These are phyloP conservation scores for Solen grandis DNA, from an alignment of 1,140 invertebrate species.

Conservation along the genomic window DNA sequence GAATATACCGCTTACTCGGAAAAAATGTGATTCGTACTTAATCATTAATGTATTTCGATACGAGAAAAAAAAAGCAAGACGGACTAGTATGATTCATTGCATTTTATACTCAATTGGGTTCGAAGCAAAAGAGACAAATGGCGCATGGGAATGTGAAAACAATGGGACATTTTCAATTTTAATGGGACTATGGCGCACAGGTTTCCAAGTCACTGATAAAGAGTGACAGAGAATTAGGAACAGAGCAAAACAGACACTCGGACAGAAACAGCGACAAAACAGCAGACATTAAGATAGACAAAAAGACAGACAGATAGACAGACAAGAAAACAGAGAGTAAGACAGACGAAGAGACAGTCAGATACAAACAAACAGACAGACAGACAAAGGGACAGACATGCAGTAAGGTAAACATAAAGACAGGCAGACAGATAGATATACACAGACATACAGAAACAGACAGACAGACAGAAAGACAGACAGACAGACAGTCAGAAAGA, in stretches of 20 bases:
- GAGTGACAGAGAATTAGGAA: neutral
- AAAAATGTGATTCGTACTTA: too few relatives aligned
- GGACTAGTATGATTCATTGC: too few relatives aligned
- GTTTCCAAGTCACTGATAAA: too few relatives aligned
- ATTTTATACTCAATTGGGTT: too few relatives aligned
- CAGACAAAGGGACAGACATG: slow-evolving; percentile 38
- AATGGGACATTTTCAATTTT: too few relatives aligned
- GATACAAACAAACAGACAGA: neutral
- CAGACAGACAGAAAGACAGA: slow-evolving; percentile 55
- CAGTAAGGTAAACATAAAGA: slow-evolving; percentile 53
- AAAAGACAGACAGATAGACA: slow-evolving; percentile 32
- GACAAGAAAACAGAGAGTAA: slow-evolving; percentile 29
- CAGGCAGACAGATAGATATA: slow-evolving; percentile 53
- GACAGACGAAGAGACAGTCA: slow-evolving; percentile 24
- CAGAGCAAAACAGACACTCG: neutral
- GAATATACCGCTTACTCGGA: too few relatives aligned
- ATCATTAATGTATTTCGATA: too few relatives aligned
- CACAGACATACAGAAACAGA: slow-evolving; percentile 52
- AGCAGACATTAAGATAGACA: slow-evolving; percentile 27
- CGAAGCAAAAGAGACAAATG: too few relatives aligned
- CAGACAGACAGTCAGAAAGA: slow-evolving; percentile 47
- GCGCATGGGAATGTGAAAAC: too few relatives aligned
- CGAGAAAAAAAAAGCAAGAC: too few relatives aligned
- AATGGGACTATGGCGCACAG: too few relatives aligned
- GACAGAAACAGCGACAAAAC: slow-evolving; percentile 11